phyloP scores from a whole-genome alignment of 2,797 vertebrate species.

The Galagoides demidoff region DNA sequence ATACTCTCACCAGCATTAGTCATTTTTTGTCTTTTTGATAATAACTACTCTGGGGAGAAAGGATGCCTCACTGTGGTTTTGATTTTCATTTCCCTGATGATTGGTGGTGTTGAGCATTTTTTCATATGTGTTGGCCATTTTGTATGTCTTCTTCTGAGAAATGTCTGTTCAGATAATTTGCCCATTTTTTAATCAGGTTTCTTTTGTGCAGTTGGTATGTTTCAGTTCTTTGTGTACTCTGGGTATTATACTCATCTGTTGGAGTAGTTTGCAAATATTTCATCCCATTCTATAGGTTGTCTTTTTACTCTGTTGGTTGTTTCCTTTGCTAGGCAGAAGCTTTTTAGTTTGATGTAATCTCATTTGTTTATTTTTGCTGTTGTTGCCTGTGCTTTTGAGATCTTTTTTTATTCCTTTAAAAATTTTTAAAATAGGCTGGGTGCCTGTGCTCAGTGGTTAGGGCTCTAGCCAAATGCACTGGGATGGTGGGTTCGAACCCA shows the following conservation, averaged over 20 bases:
- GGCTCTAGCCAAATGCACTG: no score
- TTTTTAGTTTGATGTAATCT: no score
- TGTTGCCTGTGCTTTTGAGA: no score
- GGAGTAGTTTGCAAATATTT: neutral
- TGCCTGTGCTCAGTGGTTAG: no score
- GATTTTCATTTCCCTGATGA: neutral
- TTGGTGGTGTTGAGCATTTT: neutral
- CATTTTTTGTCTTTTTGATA: neutral
- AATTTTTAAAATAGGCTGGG: no score
- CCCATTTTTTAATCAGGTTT: neutral
- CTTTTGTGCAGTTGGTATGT: neutral
- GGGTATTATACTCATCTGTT: neutral
- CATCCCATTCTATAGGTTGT: neutral
- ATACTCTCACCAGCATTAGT: neutral
- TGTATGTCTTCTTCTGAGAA: neutral
- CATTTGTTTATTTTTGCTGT: no score
- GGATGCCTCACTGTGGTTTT: neutral
- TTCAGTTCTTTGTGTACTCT: neutral
- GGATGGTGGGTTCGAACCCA: no score
- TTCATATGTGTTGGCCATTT: neutral
- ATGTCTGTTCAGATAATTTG: neutral
- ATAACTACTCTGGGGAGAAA: neutral
- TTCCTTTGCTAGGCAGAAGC: no score
- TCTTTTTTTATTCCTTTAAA: no score
- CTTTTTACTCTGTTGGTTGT: neutral